Evolutionary conservation across 2,113 vertebrate genomes (phyloP).

Genomic region (human (Homo sapiens)): DNA sequence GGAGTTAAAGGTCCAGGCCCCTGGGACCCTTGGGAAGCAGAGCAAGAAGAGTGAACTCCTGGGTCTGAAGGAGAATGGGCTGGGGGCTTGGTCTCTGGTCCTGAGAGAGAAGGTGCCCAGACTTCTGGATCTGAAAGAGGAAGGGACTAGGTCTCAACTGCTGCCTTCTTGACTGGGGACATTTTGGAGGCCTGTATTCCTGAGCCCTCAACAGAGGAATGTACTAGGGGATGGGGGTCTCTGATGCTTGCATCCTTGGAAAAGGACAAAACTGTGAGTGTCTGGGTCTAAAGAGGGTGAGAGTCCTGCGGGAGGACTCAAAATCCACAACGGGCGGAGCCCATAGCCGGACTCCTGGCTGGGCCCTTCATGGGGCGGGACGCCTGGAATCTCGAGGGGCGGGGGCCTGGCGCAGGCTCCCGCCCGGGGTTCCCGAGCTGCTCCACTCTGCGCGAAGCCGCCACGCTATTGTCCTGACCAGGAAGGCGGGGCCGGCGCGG

Average conservation of each 20-base stretch:
- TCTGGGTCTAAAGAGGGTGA: conserved; percentile 79
- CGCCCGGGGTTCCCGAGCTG: conserved; percentile 79
- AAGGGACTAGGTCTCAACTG: not conserved
- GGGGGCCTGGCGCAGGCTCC: conserved; percentile 72
- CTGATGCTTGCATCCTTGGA: not conserved
- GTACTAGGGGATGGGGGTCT: no score
- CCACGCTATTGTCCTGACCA: conserved; percentile 84
- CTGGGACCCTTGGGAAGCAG: not conserved
- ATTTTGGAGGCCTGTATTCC: not conserved
- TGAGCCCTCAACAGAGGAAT: not conserved
- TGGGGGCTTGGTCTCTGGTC: not conserved
- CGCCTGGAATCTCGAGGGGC: not conserved
- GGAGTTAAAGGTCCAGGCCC: not conserved
- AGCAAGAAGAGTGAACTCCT: not conserved
- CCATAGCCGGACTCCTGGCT: not conserved
- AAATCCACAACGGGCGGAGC: not conserved
- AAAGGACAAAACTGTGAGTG: conserved; percentile 76
- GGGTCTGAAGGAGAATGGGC: not conserved
- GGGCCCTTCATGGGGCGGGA: not conserved
- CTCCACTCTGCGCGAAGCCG: conserved; percentile 78
- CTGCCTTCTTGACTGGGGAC: not conserved
- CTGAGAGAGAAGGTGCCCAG: not conserved
- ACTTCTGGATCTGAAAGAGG: not conserved
- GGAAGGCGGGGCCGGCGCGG: conserved; percentile 84
- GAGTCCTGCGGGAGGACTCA: not conserved